Evolutionary conservation across 1,140 invertebrate genomes (phyloP).

Genomic region (Eupeodes corollae): DNA sequence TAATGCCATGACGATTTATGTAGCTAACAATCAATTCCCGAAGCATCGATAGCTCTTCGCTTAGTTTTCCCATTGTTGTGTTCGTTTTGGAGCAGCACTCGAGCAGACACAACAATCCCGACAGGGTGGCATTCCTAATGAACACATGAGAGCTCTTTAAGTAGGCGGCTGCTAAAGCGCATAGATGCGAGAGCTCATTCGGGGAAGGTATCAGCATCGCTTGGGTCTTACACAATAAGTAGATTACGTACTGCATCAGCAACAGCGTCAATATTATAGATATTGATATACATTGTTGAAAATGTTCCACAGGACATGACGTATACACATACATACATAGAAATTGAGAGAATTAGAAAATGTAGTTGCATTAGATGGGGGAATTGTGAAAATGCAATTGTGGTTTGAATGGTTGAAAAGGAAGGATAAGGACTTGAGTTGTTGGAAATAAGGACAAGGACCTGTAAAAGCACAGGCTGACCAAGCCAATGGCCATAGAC

Average conservation of each 20-base stretch:
- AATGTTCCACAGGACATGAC: too few species aligned
- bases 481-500: too few species aligned
- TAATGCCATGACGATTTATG: conserved; percentile 51
- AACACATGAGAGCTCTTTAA: conserved; percentile 42
- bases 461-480: too few species aligned
- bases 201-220: conserved; percentile 30
- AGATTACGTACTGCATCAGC: conserved; percentile 26
- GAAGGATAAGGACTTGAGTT: too few species aligned
- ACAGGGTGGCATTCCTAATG: conserved; percentile 55
- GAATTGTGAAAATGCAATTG: not conserved
- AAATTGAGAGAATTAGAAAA: not conserved
- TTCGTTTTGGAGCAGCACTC: conserved; percentile 49
- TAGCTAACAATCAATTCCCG: conserved; percentile 56
- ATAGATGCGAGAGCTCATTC: conserved; percentile 26
- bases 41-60: conserved; percentile 48
- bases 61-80: conserved; percentile 42
- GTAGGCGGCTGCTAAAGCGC: conserved; percentile 41
- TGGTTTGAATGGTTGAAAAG: too few species aligned
- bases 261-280: not conserved
- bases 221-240: conserved; percentile 34
- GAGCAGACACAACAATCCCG: conserved; percentile 66
- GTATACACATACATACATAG: too few species aligned
- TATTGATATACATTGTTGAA: too few species aligned
- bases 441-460: too few species aligned
- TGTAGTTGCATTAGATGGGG: not conserved